These are phyloP conservation scores for Cercocebus atys DNA, from an alignment of 2,113 vertebrate species.

Conservation along the genomic window DNA sequence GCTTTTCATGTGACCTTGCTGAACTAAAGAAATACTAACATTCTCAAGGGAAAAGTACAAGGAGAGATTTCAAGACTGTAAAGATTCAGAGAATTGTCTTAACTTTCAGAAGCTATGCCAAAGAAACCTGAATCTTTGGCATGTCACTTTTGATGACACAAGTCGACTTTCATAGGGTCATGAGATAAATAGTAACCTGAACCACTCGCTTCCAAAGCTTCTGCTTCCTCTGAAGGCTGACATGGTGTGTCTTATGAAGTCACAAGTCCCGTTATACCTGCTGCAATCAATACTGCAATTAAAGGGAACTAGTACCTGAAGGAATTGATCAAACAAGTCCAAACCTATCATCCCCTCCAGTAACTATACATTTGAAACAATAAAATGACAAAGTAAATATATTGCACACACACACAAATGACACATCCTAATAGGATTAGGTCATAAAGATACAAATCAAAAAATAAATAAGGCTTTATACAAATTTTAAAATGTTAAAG, in stretches of 20 bases:
- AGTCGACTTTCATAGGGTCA: conserved; percentile 51
- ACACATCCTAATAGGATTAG: not conserved
- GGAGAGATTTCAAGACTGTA: not conserved
- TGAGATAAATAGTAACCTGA: conserved; percentile 50
- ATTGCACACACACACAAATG: not conserved
- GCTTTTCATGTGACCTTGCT: conserved; percentile 34
- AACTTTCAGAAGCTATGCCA: conserved; percentile 50
- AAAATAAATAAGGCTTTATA: conserved; percentile 20
- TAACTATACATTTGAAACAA: conserved; percentile 27
- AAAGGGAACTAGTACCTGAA: conserved; percentile 23
- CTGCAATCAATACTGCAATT: conserved; percentile 62
- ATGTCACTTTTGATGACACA: conserved; percentile 31
- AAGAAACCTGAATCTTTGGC: conserved; percentile 51
- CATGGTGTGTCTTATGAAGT: not conserved
- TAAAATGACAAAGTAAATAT: conserved; percentile 1
- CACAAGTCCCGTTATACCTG: not conserved
- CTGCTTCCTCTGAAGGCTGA: conserved; percentile 30
- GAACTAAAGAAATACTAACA: conserved; percentile 42
- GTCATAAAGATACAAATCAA: not conserved
- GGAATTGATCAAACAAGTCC: conserved; percentile 24
- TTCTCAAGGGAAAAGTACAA: not conserved
- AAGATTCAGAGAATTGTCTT: conserved; percentile 50
- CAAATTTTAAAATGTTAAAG: not conserved
- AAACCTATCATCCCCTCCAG: not conserved
- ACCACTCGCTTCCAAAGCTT: conserved; percentile 1